Evolutionary conservation across 2,797 vertebrate genomes (phyloP).

Genomic region (Eulemur mongoz): DNA sequence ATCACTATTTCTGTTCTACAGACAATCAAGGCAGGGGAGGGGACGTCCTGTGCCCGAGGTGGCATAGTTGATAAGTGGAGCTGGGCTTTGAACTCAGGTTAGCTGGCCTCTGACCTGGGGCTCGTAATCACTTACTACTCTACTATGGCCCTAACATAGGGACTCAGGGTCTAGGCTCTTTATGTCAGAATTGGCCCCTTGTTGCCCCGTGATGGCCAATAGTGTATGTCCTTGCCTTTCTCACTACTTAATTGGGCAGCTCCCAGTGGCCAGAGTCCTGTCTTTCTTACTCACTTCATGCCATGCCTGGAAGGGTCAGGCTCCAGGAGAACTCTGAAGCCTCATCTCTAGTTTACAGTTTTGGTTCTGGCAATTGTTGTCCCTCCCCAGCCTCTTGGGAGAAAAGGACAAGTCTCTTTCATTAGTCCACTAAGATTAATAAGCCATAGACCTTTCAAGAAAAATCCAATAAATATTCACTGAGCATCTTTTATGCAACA

Average conservation of each 20-base stretch:
- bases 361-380: not conserved
- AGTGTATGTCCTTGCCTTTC: not conserved
- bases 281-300: not conserved
- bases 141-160: not conserved
- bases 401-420: not conserved
- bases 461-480: not conserved
- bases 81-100: not conserved
- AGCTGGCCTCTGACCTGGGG: not conserved
- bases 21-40: not conserved
- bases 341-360: not conserved
- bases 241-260: not conserved
- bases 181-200: not conserved
- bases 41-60: not conserved
- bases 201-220: not conserved
- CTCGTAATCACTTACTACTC: not conserved
- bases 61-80: not conserved
- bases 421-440: conserved; percentile 23
- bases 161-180: not conserved
- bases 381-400: not conserved
- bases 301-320: not conserved
- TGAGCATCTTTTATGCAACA: not conserved
- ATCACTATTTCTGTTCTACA: not conserved
- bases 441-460: not conserved
- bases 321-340: not conserved
- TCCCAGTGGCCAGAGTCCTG: not conserved